Conservation (phyloP, 37 sponge, comb jelly and placozoan species). For the Trichoplax adhaerens region DNA sequence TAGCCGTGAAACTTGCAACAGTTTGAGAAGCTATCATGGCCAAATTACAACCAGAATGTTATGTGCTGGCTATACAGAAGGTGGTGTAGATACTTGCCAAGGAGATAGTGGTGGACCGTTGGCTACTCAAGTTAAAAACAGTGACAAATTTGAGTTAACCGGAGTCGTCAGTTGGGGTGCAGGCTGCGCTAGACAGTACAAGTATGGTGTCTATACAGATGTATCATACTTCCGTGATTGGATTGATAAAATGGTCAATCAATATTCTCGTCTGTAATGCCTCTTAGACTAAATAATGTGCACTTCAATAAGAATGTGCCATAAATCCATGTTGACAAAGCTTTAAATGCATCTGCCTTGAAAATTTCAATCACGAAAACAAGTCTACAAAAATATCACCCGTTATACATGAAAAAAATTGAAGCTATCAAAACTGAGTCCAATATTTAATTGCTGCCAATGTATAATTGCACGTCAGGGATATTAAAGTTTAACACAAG, state of each 20-base stretch:
- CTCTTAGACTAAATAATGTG: no score
- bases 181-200: slow-evolving; percentile 5
- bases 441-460: no score
- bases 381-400: no score
- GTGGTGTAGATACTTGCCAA: slow-evolving; percentile 13
- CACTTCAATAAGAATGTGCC: no score
- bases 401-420: no score
- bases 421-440: no score
- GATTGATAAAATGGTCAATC: background rate
- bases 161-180: slow-evolving; percentile 18
- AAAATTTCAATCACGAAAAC: no score
- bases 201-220: slow-evolving; percentile 19
- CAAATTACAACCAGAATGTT: slow-evolving; percentile 13
- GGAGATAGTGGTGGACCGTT: slow-evolving; percentile 21
- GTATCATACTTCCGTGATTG: slow-evolving; percentile 4
- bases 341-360: no score
- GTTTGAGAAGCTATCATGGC: slow-evolving; percentile 1
- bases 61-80: slow-evolving; percentile 11
- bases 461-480: no score
- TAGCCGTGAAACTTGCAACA: slow-evolving; percentile 9
- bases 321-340: no score
- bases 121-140: slow-evolving; percentile 7
- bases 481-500: no score
- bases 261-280: no score
- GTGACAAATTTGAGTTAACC: slow-evolving; percentile 7